Percentiles rank a stretch among this genome's conserved stretches.
Conservation (phyloP, 2,113 vertebrate species). For the Vanacampus margaritifer region DNA sequence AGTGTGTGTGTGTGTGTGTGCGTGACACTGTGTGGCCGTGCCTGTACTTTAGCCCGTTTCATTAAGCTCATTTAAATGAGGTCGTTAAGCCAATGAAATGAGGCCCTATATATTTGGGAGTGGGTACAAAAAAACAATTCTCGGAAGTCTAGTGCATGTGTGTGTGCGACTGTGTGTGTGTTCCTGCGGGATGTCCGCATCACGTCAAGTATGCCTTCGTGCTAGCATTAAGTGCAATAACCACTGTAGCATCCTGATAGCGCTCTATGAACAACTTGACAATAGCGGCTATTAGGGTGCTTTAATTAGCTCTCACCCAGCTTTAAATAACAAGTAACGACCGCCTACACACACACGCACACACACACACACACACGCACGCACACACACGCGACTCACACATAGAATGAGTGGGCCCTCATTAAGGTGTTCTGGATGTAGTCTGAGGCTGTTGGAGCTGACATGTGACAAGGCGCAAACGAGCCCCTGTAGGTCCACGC, state of each 20-base stretch:
- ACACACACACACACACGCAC: not conserved
- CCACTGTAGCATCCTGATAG: slow-evolving; percentile 1
- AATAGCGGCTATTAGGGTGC: not conserved
- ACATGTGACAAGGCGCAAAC: not conserved
- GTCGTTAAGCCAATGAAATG: slow-evolving; percentile 71
- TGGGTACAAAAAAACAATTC: slow-evolving; percentile 49
- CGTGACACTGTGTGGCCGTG: slow-evolving; percentile 45
- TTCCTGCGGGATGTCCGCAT: slow-evolving; percentile 3
- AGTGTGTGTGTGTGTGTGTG: slow-evolving; percentile 4
- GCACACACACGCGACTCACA: too few relatives aligned
- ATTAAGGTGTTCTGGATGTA: not conserved
- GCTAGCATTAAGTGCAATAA: slow-evolving; percentile 1
- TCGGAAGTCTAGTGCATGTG: slow-evolving; percentile 28
- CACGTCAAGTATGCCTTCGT: not conserved
- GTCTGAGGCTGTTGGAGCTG: not conserved
- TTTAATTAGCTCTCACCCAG: not conserved
- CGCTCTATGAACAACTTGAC: slow-evolving; percentile 1
- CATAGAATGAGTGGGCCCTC: not conserved
- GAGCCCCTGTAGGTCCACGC: not conserved
- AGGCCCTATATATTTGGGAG: slow-evolving; percentile 62
- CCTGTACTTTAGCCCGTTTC: slow-evolving; percentile 69
- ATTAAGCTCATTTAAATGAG: slow-evolving; percentile 74
- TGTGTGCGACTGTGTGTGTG: not conserved
- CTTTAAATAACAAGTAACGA: slow-evolving; percentile 3
- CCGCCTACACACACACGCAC: not conserved